Conservation (phyloP, 2,797 vertebrate genomes). For the Parotocinclus haroldoi region DNA sequence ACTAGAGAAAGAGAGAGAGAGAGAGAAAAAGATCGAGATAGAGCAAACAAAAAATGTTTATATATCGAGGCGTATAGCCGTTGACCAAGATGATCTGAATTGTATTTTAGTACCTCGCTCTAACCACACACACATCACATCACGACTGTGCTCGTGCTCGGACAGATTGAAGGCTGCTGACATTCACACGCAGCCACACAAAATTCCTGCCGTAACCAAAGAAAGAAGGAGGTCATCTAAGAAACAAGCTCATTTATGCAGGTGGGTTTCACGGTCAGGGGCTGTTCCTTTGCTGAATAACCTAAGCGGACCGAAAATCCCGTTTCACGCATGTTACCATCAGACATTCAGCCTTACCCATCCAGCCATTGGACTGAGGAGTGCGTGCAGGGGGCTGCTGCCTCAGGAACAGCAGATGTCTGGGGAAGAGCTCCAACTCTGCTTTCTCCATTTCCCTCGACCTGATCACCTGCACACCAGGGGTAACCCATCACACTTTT, state of each 20-base stretch:
- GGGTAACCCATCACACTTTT: not conserved
- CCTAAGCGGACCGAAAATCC: too few relatives aligned
- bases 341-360: slow-evolving; percentile 88
- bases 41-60: too few relatives aligned
- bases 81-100: not conserved
- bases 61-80: too few relatives aligned
- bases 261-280: too few relatives aligned
- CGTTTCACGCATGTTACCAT: not conserved
- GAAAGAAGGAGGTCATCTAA: too few relatives aligned
- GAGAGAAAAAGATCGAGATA: too few relatives aligned
- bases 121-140: not conserved
- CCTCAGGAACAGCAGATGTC: slow-evolving; percentile 92
- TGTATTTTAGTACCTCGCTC: not conserved
- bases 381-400: slow-evolving; percentile 91
- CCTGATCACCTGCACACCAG: slow-evolving; percentile 80
- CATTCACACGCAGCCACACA: not conserved
- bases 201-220: too few relatives aligned
- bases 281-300: too few relatives aligned
- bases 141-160: not conserved
- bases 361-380: slow-evolving; percentile 98
- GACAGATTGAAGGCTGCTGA: not conserved
- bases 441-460: slow-evolving; percentile 79
- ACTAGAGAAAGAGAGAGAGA: too few relatives aligned
- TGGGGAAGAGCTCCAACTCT: slow-evolving; percentile 92
- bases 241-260: too few relatives aligned